Percentiles rank a stretch among this genome's conserved stretches.
Conservation (phyloP, 2,113 vertebrate species). For the Mastomys natalensis region DNA sequence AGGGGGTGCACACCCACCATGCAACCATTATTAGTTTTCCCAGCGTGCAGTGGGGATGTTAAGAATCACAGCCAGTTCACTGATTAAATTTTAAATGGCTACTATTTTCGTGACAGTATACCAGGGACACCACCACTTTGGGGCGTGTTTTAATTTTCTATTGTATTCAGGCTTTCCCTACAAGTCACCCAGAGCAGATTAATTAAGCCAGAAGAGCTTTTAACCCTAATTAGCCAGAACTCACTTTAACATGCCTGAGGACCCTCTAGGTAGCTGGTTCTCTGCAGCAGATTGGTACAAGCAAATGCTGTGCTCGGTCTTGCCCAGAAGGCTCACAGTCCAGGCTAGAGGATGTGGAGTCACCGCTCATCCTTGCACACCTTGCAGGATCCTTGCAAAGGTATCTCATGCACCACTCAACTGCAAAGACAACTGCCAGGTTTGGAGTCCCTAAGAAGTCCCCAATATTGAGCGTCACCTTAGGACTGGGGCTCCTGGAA, state of each 20-base stretch:
- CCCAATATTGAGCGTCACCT: background rate
- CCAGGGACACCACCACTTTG: background rate
- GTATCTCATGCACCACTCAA: background rate
- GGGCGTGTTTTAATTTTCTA: constrained; percentile 50
- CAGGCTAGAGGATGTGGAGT: background rate
- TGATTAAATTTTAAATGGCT: constrained; percentile 53
- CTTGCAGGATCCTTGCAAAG: background rate
- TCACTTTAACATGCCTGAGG: background rate
- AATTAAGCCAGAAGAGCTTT: constrained; percentile 44
- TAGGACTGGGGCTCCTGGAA: background rate
- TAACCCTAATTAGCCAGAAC: background rate
- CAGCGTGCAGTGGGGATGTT: background rate
- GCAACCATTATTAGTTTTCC: background rate
- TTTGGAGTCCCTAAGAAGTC: background rate
- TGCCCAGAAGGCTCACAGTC: background rate
- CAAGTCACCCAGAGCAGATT: constrained; percentile 37
- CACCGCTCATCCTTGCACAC: no score
- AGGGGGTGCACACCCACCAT: accelerated
- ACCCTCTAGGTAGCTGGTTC: background rate
- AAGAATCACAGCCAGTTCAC: background rate
- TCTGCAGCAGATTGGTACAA: background rate
- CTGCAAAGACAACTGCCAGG: background rate
- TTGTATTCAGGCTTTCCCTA: constrained; percentile 41
- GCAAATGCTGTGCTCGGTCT: background rate
- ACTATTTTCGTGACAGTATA: background rate